These are phyloP conservation scores for Hetaerina americana DNA, from an alignment of 1,140 invertebrate species.

Conservation along the genomic window DNA sequence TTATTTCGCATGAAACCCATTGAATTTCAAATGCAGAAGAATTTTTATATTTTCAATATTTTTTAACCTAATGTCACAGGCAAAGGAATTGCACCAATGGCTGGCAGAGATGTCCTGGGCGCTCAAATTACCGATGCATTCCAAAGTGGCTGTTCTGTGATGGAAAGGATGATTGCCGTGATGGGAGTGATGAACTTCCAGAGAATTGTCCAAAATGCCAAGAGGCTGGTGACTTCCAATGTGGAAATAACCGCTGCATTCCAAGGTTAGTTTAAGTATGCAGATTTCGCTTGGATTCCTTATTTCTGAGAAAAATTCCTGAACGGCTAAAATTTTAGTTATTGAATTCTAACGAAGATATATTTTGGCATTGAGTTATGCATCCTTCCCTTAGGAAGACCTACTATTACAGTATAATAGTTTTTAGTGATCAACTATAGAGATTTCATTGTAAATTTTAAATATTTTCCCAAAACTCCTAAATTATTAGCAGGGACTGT, in stretches of 20 bases:
- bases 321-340: too few relatives aligned
- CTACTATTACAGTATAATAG: too few relatives aligned
- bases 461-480: too few relatives aligned
- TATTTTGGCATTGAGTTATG: too few relatives aligned
- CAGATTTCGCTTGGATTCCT: too few relatives aligned
- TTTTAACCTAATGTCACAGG: conserved; percentile 12
- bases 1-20: not conserved
- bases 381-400: too few relatives aligned
- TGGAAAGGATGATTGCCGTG: conserved; percentile 82
- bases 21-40: not conserved
- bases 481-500: too few relatives aligned
- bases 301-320: too few relatives aligned
- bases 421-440: too few relatives aligned
- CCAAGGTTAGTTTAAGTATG: conserved; percentile 65
- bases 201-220: conserved; percentile 84
- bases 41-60: not conserved
- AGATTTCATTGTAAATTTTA: too few relatives aligned
- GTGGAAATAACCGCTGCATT: conserved; percentile 83
- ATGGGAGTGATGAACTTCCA: conserved; percentile 78
- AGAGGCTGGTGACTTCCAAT: conserved; percentile 78
- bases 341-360: too few relatives aligned
- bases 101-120: conserved; percentile 81
- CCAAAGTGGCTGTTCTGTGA: conserved; percentile 93
- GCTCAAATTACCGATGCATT: conserved; percentile 82
- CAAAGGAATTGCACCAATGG: conserved; percentile 82